Conservation (phyloP, 2,113 vertebrate species). For the Athene cunicularia region DNA sequence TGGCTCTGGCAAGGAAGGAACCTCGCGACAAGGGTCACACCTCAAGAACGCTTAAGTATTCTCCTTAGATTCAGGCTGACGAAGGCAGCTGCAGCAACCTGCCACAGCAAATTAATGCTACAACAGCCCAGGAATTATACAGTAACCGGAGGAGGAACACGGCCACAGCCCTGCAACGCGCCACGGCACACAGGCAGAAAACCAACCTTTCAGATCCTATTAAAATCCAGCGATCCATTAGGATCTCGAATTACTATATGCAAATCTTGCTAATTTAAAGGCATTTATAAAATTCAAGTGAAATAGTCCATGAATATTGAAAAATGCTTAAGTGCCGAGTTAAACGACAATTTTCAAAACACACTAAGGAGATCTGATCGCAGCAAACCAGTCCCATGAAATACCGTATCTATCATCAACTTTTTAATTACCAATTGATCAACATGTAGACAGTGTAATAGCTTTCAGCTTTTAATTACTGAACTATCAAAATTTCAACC, state of each 20-base stretch:
- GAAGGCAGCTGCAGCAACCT: background rate
- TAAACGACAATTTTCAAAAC: constrained; percentile 63
- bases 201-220: constrained; percentile 2
- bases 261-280: constrained; percentile 59
- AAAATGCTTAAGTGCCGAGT: background rate
- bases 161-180: background rate
- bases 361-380: constrained; percentile 55
- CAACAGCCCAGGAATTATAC: background rate
- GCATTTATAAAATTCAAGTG: constrained; percentile 49
- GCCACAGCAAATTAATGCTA: background rate
- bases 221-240: constrained; percentile 45
- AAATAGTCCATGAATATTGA: constrained; percentile 49
- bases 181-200: background rate
- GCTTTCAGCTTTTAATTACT: constrained; percentile 74
- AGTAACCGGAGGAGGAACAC: background rate
- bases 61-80: constrained; percentile 5
- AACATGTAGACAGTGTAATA: constrained; percentile 66
- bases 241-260: constrained; percentile 59
- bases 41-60: background rate
- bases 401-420: constrained; percentile 72
- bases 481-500: constrained; percentile 77
- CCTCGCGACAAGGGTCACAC: background rate
- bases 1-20: rapidly evolving
- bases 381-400: constrained; percentile 57
- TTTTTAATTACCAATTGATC: constrained; percentile 71